Evolutionary conservation across 2,888 invertebrate genomes (phyloP).

Genomic region (Watsonalla binaria): DNA sequence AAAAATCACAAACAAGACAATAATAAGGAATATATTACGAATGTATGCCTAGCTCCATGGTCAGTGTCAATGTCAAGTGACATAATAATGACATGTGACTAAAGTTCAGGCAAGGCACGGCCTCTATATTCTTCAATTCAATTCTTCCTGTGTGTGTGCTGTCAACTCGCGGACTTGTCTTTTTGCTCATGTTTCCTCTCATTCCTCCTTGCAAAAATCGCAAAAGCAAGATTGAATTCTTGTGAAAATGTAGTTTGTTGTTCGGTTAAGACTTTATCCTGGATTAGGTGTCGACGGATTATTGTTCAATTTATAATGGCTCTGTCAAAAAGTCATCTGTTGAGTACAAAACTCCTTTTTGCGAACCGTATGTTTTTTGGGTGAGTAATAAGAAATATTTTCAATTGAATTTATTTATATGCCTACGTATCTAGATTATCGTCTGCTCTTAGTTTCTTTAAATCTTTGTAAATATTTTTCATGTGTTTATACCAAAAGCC

Average conservation of each 20-base stretch:
- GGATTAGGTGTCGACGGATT: neutral
- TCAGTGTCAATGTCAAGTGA: no score
- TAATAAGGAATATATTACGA: no score
- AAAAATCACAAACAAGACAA: no score
- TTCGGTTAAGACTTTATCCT: neutral
- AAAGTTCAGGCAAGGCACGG: no score
- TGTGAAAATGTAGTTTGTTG: constrained; percentile 9
- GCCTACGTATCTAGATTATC: neutral
- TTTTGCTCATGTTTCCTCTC: neutral
- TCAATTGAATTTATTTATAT: neutral
- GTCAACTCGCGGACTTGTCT: no score
- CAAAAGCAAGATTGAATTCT: constrained; percentile 8
- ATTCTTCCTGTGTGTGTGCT: no score
- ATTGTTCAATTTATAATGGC: constrained; percentile 33
- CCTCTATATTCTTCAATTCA: no score
- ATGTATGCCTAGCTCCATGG: no score
- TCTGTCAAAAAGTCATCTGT: constrained; percentile 32
- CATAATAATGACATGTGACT: no score
- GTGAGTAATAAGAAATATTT: constrained; percentile 22
- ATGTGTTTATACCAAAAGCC: neutral
- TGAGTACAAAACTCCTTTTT: constrained; percentile 27
- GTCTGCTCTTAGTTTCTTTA: neutral
- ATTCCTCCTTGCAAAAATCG: neutral
- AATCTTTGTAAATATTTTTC: constrained; percentile 1
- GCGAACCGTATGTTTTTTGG: constrained; percentile 30